Evolutionary conservation across 2,888 invertebrate genomes (phyloP).

Genomic region (Camptogramma bilineatum): DNA sequence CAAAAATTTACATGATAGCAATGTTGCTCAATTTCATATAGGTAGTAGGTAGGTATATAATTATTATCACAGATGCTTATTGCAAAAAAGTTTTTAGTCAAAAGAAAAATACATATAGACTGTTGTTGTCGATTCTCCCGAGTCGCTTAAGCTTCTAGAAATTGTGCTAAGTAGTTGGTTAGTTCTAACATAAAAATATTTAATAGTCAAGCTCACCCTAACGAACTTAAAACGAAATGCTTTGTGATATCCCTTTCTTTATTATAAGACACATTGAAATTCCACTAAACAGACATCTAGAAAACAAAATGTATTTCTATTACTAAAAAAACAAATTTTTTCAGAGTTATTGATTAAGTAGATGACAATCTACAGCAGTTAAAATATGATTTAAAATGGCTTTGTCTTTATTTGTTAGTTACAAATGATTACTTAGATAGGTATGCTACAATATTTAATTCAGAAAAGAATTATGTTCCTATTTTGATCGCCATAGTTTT

Average conservation of each 20-base stretch:
- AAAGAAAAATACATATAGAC: not conserved
- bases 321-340: conserved; percentile 38
- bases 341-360: not conserved
- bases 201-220: conserved; percentile 56
- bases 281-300: conserved; percentile 14
- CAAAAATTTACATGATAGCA: conserved; percentile 29
- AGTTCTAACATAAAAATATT: conserved; percentile 21
- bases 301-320: conserved; percentile 44
- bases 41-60: conserved; percentile 45
- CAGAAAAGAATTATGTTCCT: not conserved
- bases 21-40: conserved; percentile 51
- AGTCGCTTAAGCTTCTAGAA: not conserved
- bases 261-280: conserved; percentile 41
- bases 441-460: not conserved
- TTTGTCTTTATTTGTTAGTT: not conserved
- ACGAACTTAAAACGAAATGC: conserved; percentile 65
- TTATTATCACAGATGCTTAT: conserved; percentile 80
- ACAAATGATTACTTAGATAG: not conserved
- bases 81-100: conserved; percentile 56
- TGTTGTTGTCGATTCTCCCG: not conserved
- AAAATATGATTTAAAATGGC: conserved; percentile 4
- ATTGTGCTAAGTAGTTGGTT: conserved; percentile 23
- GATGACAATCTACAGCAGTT: conserved; percentile 5
- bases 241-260: conserved; percentile 56
- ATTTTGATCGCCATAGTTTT: not conserved